Percentiles rank a stretch among this genome's conserved stretches.
phyloP scores from a whole-genome alignment of 2,797 vertebrate species.

The Thamnophis elegans region DNA sequence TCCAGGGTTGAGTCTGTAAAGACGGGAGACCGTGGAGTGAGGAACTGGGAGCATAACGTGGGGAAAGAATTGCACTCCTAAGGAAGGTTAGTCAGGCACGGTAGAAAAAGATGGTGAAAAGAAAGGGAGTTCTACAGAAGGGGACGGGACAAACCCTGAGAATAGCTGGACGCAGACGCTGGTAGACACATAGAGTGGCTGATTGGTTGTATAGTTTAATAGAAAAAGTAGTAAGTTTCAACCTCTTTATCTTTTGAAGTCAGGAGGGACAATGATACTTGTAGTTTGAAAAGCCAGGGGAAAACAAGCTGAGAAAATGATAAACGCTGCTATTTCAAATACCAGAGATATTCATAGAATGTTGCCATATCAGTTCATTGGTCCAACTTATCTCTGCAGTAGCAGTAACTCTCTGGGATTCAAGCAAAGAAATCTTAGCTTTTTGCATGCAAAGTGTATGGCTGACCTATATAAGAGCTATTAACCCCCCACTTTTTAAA shows the following conservation, averaged over 20 bases:
- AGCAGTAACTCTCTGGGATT: background rate
- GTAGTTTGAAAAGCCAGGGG: background rate
- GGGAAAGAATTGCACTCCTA: background rate
- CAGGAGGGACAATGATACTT: background rate
- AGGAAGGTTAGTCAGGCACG: background rate
- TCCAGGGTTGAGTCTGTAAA: background rate
- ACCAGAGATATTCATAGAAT: background rate
- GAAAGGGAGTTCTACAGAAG: background rate
- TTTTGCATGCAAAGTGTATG: background rate
- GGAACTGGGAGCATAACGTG: background rate
- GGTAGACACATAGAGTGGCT: background rate
- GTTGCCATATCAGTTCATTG: background rate
- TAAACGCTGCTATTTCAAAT: background rate
- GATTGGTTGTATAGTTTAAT: background rate
- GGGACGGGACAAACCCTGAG: background rate
- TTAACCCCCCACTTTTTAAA: background rate
- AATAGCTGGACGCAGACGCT: background rate
- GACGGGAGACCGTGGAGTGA: background rate
- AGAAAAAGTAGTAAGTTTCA: background rate
- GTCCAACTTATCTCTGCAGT: background rate
- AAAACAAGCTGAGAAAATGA: background rate
- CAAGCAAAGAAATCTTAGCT: background rate
- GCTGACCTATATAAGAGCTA: background rate
- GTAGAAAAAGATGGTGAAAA: background rate
- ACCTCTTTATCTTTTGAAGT: background rate